Evolutionary conservation across 53 echinoderm and acorn worm genomes (phyloP).

Genomic region (Zoroaster sp.): DNA sequence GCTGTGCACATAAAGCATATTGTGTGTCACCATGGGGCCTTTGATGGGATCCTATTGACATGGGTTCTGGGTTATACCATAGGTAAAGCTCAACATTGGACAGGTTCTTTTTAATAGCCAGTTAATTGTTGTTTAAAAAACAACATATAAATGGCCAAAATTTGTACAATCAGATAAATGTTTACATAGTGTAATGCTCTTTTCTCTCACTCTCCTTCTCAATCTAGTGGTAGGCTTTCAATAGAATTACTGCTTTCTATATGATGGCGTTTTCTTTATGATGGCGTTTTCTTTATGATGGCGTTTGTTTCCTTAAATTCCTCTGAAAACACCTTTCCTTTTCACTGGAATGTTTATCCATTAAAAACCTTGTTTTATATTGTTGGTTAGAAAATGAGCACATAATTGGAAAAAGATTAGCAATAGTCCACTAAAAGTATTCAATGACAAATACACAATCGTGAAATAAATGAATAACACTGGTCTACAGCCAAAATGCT

Average conservation of each 20-base stretch:
- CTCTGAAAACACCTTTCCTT: not conserved
- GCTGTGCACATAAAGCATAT: conserved; percentile 9
- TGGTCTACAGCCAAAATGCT: no score
- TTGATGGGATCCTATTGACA: not conserved
- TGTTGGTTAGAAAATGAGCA: not conserved
- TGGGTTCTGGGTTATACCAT: not conserved
- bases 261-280: not conserved
- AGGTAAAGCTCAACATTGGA: not conserved
- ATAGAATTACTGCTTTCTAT: not conserved
- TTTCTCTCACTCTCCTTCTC: not conserved
- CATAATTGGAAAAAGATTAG: not conserved
- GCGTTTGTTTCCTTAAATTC: not conserved
- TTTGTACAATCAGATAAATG: not conserved
- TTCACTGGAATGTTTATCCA: not conserved
- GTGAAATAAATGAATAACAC: no score
- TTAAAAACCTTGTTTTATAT: no score
- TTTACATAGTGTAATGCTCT: not conserved
- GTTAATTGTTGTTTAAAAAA: not conserved
- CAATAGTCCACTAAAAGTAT: not conserved
- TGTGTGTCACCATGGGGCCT: not conserved
- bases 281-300: not conserved
- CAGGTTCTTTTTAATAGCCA: not conserved
- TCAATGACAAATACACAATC: not conserved
- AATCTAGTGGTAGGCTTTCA: not conserved
- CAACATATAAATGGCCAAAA: not conserved